These are phyloP conservation scores for Setipinna tenuifilis DNA, from an alignment of 2,797 vertebrate species.

Conservation along the genomic window DNA sequence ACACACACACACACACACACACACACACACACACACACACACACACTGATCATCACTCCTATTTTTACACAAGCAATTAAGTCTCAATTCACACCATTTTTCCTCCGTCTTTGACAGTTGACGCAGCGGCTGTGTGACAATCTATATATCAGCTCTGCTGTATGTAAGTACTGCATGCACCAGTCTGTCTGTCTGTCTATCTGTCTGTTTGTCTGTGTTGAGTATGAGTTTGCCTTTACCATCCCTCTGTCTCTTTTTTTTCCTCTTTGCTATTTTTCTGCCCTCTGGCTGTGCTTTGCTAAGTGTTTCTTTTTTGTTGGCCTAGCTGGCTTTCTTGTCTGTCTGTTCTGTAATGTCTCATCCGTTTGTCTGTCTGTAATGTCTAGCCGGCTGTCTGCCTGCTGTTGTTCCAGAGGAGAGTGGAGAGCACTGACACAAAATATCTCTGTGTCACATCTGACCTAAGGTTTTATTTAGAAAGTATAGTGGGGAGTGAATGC, in stretches of 20 bases:
- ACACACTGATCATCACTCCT: conserved; percentile 27
- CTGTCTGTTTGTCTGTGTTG: conserved; percentile 29
- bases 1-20: background rate
- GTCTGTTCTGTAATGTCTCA: background rate
- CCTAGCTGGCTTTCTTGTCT: background rate
- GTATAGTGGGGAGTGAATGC: background rate
- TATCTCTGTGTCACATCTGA: background rate
- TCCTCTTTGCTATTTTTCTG: background rate
- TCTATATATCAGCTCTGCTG: background rate
- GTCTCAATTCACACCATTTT: background rate
- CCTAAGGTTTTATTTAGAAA: background rate
- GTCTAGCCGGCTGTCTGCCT: background rate
- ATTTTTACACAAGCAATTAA: background rate
- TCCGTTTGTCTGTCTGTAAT: background rate
- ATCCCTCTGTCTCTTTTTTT: conserved; percentile 13
- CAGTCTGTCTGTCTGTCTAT: conserved; percentile 12
- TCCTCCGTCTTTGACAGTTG: background rate
- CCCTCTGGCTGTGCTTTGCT: background rate
- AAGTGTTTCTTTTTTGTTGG: conserved; percentile 24
- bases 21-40: conserved; percentile 38
- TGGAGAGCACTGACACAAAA: background rate
- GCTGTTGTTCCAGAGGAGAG: background rate
- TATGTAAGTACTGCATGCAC: background rate
- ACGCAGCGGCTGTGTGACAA: background rate
- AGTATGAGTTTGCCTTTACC: background rate